These are phyloP conservation scores for Orthosia cruda DNA, from an alignment of 2,888 invertebrate genomes.

Conservation along the genomic window DNA sequence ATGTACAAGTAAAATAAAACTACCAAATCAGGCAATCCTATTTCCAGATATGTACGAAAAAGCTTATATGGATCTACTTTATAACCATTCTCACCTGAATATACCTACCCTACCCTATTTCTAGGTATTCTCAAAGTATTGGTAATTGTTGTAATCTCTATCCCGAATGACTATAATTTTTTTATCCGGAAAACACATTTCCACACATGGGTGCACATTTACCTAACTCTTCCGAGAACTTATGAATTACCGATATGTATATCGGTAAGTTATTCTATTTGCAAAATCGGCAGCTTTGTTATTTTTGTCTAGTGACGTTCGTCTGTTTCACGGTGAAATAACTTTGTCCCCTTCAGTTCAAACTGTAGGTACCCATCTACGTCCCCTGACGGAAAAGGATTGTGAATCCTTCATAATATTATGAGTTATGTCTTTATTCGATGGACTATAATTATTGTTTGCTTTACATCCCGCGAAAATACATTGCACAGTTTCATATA, in stretches of 20 bases:
- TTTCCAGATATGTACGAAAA: no score
- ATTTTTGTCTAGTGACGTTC: constrained; percentile 76
- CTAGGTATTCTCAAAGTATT: background rate
- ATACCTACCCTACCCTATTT: no score
- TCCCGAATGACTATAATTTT: background rate
- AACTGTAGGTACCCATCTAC: constrained; percentile 45
- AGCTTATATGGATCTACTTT: no score
- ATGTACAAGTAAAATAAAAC: no score
- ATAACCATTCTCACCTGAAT: background rate
- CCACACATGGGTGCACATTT: background rate
- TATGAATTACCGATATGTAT: constrained; percentile 48
- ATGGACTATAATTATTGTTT: constrained; percentile 35
- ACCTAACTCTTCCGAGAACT: constrained; percentile 12
- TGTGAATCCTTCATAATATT: constrained; percentile 48
- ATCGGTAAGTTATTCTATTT: constrained; percentile 55
- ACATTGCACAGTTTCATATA: constrained; percentile 16
- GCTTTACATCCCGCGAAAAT: constrained; percentile 1
- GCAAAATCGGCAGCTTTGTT: constrained; percentile 60
- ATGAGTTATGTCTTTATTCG: constrained; percentile 66
- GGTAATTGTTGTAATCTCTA: background rate
- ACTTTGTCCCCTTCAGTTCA: constrained; percentile 66
- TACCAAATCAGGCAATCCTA: no score
- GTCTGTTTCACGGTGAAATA: constrained; percentile 67
- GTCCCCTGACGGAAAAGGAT: constrained; percentile 63
- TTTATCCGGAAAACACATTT: background rate